Evolutionary conservation across 2,113 vertebrate species (phyloP).

Genomic region (Irena cyanogastra): DNA sequence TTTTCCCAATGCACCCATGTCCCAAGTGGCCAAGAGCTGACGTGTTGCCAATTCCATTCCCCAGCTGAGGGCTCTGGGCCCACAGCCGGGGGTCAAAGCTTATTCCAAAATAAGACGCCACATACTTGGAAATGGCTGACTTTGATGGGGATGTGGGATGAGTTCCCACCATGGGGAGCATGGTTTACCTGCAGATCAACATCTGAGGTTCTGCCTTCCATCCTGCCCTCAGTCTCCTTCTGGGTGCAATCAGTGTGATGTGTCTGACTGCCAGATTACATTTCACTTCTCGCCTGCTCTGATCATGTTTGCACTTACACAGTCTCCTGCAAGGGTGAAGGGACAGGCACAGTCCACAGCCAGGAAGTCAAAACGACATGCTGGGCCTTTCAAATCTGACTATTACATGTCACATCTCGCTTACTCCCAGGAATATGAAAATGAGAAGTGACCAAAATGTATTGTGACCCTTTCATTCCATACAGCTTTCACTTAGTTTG

Average conservation of each 20-base stretch:
- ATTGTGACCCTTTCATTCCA: background rate
- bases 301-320: rapidly evolving
- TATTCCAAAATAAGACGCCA: background rate
- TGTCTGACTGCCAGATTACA: background rate
- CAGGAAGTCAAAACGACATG: background rate
- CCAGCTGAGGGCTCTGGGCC: background rate
- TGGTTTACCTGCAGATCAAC: background rate
- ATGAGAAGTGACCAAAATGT: background rate
- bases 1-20: background rate
- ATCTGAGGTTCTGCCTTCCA: background rate
- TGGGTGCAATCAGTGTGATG: background rate
- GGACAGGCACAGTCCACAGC: background rate
- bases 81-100: rapidly evolving
- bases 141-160: background rate
- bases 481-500: background rate
- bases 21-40: background rate
- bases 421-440: background rate
- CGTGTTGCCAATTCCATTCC: rapidly evolving
- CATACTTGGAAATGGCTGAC: background rate
- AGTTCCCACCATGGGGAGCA: background rate
- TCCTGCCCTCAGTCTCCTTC: background rate
- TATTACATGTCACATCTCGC: background rate
- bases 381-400: background rate
- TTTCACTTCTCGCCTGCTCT: background rate
- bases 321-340: background rate